Evolutionary conservation across 2,113 vertebrate genomes (phyloP), one percentile per base, ranked within the genome.

Genomic region (Chrysochloris asiatica): DNA sequence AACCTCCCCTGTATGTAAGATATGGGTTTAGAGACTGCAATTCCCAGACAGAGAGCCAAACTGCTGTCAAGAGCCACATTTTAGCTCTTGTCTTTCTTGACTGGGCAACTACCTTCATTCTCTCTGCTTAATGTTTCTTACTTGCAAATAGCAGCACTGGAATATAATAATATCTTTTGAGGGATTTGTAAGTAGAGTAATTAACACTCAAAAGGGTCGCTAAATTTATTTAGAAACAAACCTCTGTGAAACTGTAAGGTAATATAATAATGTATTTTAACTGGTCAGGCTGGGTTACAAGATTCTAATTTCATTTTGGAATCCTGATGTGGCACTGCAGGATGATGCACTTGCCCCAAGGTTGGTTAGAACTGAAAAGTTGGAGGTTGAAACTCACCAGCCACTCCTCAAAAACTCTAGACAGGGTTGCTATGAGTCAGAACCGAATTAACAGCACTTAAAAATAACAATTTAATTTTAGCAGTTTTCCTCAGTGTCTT

Each of bases 171-270:
- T 69, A 5, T 54, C 28, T 88, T n/a, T 80, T 30, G 38, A 88
- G 61, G 9, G 41, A 83, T 45, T 54, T 69, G 36, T 30, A 17
- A 63, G 36, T 52, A 14, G 73, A 83, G 93, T 61, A 95, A 83
- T 93, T 93, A 92, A 75, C 84, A 26, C 47, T 84, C 59, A 65
- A 72, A n/a, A 90, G 43, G 24, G 36, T 52, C 26, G 12, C 67
- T 91, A 78, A 65, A 92, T 83, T 79, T 77, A 83, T 87, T 92
- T 79, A 84, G 50, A 86, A 86, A 82, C 21, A 81, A 86, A 30
- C 5, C 56, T 88, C 83, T 71, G 8, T 61, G 56, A 91, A 93
- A 92, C 41, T 45, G 4, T n/a, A 71, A 87, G 43, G 75, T 87
- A 47, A 80, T 88, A 30, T 36, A 47, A 54, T 84, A 87, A 83